phyloP scores from a whole-genome alignment of 2,888 invertebrate species.

The Drosophila emarginata region DNA sequence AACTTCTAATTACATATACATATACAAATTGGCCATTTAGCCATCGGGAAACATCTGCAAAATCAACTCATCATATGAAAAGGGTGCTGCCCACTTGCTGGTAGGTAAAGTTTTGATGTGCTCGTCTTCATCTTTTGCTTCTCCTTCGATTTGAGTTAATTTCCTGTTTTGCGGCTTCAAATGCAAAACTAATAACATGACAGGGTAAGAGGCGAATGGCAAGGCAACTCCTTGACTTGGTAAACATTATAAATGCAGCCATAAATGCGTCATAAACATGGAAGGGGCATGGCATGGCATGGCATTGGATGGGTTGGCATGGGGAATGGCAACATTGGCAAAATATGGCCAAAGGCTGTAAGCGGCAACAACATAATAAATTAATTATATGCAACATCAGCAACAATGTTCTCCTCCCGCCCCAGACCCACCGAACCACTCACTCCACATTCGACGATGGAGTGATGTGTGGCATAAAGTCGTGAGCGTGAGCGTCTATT shows the following conservation, averaged over 20 bases:
- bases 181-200: conserved; percentile 58
- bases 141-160: conserved; percentile 30
- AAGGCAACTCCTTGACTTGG: conserved; percentile 23
- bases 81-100: conserved; percentile 16
- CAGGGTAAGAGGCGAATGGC: conserved; percentile 8
- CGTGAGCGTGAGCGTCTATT: conserved; percentile 69
- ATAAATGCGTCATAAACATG: conserved; percentile 65
- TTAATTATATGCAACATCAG: conserved; percentile 78
- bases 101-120: background rate
- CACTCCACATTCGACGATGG: conserved; percentile 4
- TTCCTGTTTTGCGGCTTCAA: conserved; percentile 58
- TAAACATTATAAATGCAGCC: conserved; percentile 65
- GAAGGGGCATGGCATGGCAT: conserved; percentile 13
- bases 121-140: background rate
- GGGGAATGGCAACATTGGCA: conserved; percentile 37
- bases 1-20: conserved; percentile 46
- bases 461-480: conserved; percentile 71
- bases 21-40: conserved; percentile 51
- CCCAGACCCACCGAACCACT: background rate
- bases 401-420: conserved; percentile 29
- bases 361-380: conserved; percentile 73
- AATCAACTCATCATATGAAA: conserved; percentile 33
- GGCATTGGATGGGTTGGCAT: no score
- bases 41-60: conserved; percentile 18
- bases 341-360: conserved; percentile 58